Conservation (phyloP, 2,113 vertebrate species). For the Burhinus oedicnemus region DNA sequence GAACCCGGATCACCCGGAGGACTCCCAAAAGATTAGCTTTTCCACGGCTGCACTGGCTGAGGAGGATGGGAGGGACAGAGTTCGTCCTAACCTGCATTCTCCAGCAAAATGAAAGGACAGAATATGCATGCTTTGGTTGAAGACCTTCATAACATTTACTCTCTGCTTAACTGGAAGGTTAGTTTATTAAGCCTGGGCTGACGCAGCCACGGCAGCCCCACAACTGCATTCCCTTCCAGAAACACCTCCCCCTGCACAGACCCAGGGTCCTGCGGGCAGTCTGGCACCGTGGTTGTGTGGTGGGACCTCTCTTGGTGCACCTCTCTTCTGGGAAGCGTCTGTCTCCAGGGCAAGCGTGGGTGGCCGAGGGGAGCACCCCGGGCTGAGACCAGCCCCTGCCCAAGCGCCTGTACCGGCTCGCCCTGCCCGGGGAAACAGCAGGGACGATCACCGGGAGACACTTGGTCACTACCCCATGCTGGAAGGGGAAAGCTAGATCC, state of each 20-base stretch:
- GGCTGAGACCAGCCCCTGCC: neutral
- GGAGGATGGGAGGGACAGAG: neutral
- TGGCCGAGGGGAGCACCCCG: neutral
- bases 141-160: neutral
- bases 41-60: neutral
- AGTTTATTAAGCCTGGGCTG: neutral
- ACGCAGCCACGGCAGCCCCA: neutral
- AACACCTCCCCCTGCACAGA: neutral
- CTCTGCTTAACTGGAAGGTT: neutral
- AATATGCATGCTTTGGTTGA: neutral
- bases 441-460: neutral
- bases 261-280: neutral
- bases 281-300: neutral
- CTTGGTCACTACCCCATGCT: neutral
- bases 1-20: neutral
- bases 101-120: neutral
- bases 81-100: neutral
- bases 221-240: neutral
- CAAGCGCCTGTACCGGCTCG: neutral
- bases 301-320: neutral
- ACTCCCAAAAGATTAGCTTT: constrained; percentile 8
- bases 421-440: neutral
- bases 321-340: neutral
- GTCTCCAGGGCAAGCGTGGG: neutral
- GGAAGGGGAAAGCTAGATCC: neutral